Conservation (phyloP, 2,113 vertebrate genomes). For the Axis porcinus region DNA sequence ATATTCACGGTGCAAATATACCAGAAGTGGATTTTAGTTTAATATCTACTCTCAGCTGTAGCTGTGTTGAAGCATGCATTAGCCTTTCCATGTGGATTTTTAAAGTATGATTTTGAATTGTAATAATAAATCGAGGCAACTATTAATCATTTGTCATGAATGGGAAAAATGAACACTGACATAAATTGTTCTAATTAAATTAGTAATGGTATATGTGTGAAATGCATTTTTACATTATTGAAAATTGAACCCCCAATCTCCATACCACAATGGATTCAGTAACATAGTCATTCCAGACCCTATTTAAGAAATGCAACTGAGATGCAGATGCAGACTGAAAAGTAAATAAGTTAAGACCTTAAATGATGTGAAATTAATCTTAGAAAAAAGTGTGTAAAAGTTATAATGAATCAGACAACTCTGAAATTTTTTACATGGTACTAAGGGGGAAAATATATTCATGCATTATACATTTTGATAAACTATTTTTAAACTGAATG, state of each 20-base stretch:
- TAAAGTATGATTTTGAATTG: background rate
- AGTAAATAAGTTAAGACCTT: background rate
- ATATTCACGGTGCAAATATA: constrained; percentile 32
- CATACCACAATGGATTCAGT: background rate
- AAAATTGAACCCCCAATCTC: background rate
- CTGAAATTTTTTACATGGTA: background rate
- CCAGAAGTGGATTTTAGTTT: constrained; percentile 39
- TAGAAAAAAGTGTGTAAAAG: background rate
- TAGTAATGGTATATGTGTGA: background rate
- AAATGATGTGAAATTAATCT: background rate
- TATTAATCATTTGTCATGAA: background rate
- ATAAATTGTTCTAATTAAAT: background rate
- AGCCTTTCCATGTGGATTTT: background rate
- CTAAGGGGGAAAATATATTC: background rate
- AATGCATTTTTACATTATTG: background rate
- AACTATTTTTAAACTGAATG: background rate
- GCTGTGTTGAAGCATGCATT: background rate
- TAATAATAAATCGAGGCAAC: background rate
- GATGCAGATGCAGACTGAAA: background rate
- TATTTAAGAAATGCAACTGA: background rate
- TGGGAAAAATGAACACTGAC: background rate
- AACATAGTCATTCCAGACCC: background rate
- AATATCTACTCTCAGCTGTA: background rate
- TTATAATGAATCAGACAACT: background rate
- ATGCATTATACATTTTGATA: background rate